phyloP scores from a whole-genome alignment of 2,888 invertebrate species.

The Rhimphoctona megacephalus region DNA sequence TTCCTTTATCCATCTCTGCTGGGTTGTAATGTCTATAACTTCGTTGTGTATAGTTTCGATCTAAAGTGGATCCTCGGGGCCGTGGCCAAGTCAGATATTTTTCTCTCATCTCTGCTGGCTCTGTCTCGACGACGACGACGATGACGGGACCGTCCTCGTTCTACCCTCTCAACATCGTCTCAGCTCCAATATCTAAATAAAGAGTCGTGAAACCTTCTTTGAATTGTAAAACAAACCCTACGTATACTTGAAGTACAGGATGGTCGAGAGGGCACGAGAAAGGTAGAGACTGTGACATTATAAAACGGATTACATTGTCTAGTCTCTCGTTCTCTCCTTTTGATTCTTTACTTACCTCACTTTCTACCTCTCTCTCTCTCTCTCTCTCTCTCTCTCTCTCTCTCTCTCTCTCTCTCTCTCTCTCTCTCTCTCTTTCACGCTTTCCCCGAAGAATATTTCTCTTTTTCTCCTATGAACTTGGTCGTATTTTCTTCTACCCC shows the following conservation, averaged over 20 bases:
- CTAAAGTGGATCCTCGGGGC: constrained; percentile 29
- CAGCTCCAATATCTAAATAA: constrained; percentile 77
- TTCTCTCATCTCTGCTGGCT: constrained; percentile 16
- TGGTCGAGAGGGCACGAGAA: constrained; percentile 1
- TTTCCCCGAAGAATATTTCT: neutral
- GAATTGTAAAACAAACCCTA: constrained; percentile 81
- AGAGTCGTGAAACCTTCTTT: constrained; percentile 76
- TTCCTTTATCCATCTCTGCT: constrained; percentile 8
- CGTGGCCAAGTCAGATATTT: constrained; percentile 8
- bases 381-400: neutral
- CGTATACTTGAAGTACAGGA: constrained; percentile 61
- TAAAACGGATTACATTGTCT: constrained; percentile 22
- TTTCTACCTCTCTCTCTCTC: neutral
- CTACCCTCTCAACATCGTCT: constrained; percentile 34
- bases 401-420: neutral
- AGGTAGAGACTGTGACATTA: constrained; percentile 7
- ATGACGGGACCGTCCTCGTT: constrained; percentile 69
- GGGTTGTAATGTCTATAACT: constrained; percentile 14
- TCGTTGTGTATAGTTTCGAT: constrained; percentile 9
- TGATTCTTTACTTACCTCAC: neutral
- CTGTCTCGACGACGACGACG: constrained; percentile 17
- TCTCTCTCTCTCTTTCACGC: neutral
- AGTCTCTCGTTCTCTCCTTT: constrained; percentile 2
- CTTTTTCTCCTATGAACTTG: constrained; percentile 1
- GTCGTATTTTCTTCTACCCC: constrained; percentile 11